Evolutionary conservation across 2,888 invertebrate genomes (phyloP), one percentile per base, ranked within the genome.

Genomic region (Oeneis ivallda): DNA sequence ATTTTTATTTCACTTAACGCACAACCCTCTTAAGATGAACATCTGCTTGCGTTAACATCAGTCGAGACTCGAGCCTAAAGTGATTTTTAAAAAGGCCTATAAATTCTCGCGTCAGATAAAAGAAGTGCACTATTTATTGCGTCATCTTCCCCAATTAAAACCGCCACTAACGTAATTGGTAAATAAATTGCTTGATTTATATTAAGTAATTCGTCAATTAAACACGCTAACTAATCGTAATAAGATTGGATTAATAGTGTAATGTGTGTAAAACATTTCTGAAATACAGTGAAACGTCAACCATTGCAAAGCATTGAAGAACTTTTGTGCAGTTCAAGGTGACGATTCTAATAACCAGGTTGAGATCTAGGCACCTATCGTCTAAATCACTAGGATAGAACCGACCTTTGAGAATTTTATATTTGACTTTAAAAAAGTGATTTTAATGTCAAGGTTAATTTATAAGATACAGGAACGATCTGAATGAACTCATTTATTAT

Each of bases 1-100:
- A 75, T 79, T 80, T 78, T 77, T 74, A 70, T 74, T 72, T 82
- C 74, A 81, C 79, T 79, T 79, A 76, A 76, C 76, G 74, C 74
- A 73, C 76, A 78, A 74, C 77, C 76, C 73, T 78, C 79, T 76
- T 75, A 79, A 77, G 74, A 78, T 72, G 79, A 78, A 80, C 87
- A 87, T 86, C 87, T 87, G 87, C 84, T 79, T 74, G 68, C 73
- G 72, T 70, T 67, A 76, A 72, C 72, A 75, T 73, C 72, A 49
- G 41, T 47, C 47, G 26, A 26, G 3, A 15, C 45, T 41, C 59
- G 15, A 32, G 47, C 37, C 70, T 72, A 61, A 71, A 75, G 74
- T 72, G 76, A 73, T 76, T 78, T 37, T 75, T 75, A 76, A 77
- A 83, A 78, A 75, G 75, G 67, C 72, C 75, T 71, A 75, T 77